phyloP scores from a whole-genome alignment of 2,888 invertebrate species.

The Clepsis dumicolana region DNA sequence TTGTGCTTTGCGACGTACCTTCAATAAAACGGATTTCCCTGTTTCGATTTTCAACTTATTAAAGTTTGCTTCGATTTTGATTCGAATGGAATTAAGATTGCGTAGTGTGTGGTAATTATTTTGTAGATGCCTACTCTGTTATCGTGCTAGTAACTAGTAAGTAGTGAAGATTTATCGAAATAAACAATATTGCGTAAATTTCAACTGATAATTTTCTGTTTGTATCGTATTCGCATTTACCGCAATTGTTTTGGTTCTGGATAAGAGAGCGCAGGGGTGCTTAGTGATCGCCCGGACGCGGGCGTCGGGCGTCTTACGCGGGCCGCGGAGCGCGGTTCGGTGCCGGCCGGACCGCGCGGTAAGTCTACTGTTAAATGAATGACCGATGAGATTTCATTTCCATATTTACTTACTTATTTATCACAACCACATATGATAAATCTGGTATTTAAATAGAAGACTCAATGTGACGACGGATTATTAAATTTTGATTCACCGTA shows the following conservation, averaged over 20 bases:
- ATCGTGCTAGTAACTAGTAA: slow-evolving; percentile 22
- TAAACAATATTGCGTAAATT: slow-evolving; percentile 24
- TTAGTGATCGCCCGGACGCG: background rate
- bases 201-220: slow-evolving; percentile 26
- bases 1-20: slow-evolving; percentile 54
- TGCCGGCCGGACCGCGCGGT: background rate
- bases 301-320: too few relatives aligned
- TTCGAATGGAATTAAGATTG: slow-evolving; percentile 10
- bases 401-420: background rate
- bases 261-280: background rate
- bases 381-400: background rate
- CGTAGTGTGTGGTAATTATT: slow-evolving; percentile 20
- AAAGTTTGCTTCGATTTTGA: background rate
- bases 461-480: background rate
- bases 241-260: background rate
- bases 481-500: too few relatives aligned
- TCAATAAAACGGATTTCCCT: slow-evolving; percentile 2
- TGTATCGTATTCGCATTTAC: background rate
- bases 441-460: background rate
- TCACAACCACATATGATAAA: background rate
- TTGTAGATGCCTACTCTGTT: slow-evolving; percentile 27
- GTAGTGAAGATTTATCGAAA: slow-evolving; percentile 26
- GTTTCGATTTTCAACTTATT: background rate
- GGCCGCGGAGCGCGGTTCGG: background rate
- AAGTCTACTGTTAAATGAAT: too few relatives aligned